Conservation (phyloP, 2,113 vertebrate genomes). For the Leucosticte australis region DNA sequence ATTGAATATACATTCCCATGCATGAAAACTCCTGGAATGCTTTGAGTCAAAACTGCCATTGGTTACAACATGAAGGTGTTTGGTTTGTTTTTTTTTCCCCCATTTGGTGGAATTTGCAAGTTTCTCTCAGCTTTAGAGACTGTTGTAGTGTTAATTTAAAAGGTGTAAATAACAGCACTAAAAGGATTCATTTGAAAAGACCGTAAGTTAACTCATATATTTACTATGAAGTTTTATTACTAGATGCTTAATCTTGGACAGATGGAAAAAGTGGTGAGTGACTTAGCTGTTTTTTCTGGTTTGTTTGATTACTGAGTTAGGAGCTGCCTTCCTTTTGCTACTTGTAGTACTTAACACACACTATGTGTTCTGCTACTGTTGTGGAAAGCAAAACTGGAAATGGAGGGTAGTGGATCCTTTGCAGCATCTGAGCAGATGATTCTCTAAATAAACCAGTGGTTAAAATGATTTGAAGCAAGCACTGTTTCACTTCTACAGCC, state of each 20-base stretch:
- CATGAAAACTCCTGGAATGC: not conserved
- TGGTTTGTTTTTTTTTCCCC: not conserved
- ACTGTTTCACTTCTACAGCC: not conserved
- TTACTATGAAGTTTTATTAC: not conserved
- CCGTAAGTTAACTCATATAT: accelerated
- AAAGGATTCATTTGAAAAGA: not conserved
- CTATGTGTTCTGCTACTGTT: not conserved
- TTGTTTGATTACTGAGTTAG: not conserved
- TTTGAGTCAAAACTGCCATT: not conserved
- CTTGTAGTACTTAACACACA: not conserved
- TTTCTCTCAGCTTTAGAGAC: not conserved
- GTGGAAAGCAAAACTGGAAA: not conserved
- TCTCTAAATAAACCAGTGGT: not conserved
- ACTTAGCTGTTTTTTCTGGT: not conserved
- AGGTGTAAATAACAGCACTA: not conserved
- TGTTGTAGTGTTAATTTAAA: not conserved
- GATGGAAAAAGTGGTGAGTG: not conserved
- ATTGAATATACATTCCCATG: not conserved
- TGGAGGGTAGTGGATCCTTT: not conserved
- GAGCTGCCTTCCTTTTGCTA: not conserved
- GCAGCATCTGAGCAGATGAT: not conserved
- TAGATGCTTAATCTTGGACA: not conserved
- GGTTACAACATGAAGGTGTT: not conserved
- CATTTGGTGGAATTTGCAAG: not conserved
- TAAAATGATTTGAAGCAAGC: not conserved